phyloP scores from a whole-genome alignment of 2,888 invertebrate genomes.

The Perizoma affinitatum region DNA sequence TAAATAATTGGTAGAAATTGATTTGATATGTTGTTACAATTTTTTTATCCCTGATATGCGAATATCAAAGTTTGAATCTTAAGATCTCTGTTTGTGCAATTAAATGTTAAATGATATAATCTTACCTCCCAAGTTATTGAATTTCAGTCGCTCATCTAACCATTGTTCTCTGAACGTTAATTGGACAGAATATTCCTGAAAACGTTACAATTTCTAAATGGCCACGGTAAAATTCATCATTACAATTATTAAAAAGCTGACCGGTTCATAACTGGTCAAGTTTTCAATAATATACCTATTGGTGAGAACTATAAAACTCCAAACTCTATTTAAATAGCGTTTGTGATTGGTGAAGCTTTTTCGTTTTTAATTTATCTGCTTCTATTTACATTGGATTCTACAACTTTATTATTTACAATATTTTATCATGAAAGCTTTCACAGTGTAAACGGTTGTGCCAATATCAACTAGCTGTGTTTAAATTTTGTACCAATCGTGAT shows the following conservation, averaged over 20 bases:
- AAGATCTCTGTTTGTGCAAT: too few relatives aligned
- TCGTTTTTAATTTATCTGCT: constrained; percentile 28
- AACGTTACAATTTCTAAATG: constrained; percentile 49
- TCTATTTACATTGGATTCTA: constrained; percentile 30
- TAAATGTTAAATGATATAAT: constrained; percentile 19
- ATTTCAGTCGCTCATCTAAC: constrained; percentile 96
- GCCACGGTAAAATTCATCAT: constrained; percentile 22
- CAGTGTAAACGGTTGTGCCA: constrained; percentile 55
- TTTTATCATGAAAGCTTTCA: constrained; percentile 45
- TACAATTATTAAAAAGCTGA: constrained; percentile 43
- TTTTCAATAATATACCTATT: constrained; percentile 42
- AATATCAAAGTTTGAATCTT: too few relatives aligned
- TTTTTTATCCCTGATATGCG: too few relatives aligned
- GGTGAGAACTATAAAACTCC: constrained; percentile 12
- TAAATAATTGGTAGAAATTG: too few relatives aligned
- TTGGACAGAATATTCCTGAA: constrained; percentile 98
- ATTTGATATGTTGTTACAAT: too few relatives aligned
- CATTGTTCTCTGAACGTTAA: constrained; percentile 98
- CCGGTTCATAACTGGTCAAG: constrained; percentile 43
- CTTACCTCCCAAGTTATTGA: constrained; percentile 93
- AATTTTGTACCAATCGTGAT: constrained; percentile 36
- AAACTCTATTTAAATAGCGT: constrained; percentile 24
- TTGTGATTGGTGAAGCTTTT: constrained; percentile 33
- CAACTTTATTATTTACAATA: constrained; percentile 44
- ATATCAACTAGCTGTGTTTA: constrained; percentile 44